Conservation (phyloP, 2,888 invertebrate genomes). For the Drosophila koepferae region DNA sequence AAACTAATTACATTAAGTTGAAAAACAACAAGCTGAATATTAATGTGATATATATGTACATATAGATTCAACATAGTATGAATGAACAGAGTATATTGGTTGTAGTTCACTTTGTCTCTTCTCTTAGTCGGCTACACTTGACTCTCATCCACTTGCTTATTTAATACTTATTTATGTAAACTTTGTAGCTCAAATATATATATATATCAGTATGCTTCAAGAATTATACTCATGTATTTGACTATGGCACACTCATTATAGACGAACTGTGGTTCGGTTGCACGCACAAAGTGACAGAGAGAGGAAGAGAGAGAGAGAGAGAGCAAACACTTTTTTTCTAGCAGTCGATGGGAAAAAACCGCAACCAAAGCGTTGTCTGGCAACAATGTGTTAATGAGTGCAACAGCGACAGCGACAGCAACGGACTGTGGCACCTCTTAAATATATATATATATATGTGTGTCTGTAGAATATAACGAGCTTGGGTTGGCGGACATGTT, state of each 20-base stretch:
- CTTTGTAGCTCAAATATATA: not conserved
- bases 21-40: no score
- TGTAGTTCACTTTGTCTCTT: no score
- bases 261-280: conserved; percentile 15
- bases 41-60: no score
- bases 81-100: no score
- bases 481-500: conserved; percentile 19
- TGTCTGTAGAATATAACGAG: conserved; percentile 3
- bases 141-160: not conserved
- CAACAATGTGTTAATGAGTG: conserved; percentile 71
- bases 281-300: not conserved
- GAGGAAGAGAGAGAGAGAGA: no score
- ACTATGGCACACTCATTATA: conserved; percentile 10
- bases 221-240: not conserved
- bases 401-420: conserved; percentile 16
- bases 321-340: conserved; percentile 11
- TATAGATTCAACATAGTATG: no score
- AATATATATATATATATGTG: conserved; percentile 21
- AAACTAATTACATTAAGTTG: no score
- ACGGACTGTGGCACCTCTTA: conserved; percentile 22
- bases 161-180: not conserved
- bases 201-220: not conserved
- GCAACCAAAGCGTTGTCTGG: conserved; percentile 26
- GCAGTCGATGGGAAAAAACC: conserved; percentile 26
- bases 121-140: not conserved